A percentile compares a stretch with the other conserved stretches of the same genome.
phyloP scores from a whole-genome alignment of 2,797 vertebrate species.

The Adelosebastes latens region DNA sequence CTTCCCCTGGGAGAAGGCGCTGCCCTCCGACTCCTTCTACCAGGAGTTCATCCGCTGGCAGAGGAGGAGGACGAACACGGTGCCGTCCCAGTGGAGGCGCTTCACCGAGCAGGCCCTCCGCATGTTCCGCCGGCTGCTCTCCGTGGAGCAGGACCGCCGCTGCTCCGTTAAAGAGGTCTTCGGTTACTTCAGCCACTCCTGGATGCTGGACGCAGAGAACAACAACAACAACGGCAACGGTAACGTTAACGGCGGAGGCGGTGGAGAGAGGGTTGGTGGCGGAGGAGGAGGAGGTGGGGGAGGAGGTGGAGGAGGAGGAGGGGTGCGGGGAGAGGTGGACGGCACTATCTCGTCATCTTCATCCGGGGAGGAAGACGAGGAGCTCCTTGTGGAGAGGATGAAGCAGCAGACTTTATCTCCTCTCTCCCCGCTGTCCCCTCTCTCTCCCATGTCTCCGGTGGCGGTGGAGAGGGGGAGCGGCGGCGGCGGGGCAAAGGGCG shows the following conservation, averaged over 20 bases:
- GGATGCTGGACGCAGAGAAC: slow-evolving; percentile 85
- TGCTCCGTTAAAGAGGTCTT: slow-evolving; percentile 88
- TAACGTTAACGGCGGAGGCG: slow-evolving; percentile 23
- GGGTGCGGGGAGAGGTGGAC: slow-evolving; percentile 52
- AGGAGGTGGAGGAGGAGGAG: slow-evolving; percentile 45
- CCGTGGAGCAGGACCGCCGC: slow-evolving; percentile 84
- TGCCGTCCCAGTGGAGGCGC: slow-evolving; percentile 88
- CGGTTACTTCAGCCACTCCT: slow-evolving; percentile 85
- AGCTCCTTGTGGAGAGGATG: slow-evolving; percentile 84
- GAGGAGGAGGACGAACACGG: slow-evolving; percentile 72
- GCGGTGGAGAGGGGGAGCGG: slow-evolving; percentile 56
- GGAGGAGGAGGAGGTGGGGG: slow-evolving; percentile 35
- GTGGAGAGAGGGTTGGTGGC: slow-evolving; percentile 47
- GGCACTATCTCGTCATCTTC: slow-evolving; percentile 76
- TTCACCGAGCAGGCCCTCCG: slow-evolving; percentile 87
- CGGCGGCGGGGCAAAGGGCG: slow-evolving; percentile 65
- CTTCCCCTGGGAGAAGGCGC: slow-evolving; percentile 90
- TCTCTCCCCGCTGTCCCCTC: slow-evolving; percentile 63
- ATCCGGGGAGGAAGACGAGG: slow-evolving; percentile 81
- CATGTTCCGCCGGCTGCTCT: slow-evolving; percentile 87
- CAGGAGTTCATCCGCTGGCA: slow-evolving; percentile 90
- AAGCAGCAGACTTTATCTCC: slow-evolving; percentile 87
- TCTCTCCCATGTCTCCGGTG: slow-evolving; percentile 65
- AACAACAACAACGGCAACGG: slow-evolving; percentile 58
- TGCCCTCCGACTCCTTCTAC: slow-evolving; percentile 87